These are phyloP conservation scores for Lophura nycthemera DNA, from an alignment of 2,113 vertebrate genomes.

Conservation along the genomic window DNA sequence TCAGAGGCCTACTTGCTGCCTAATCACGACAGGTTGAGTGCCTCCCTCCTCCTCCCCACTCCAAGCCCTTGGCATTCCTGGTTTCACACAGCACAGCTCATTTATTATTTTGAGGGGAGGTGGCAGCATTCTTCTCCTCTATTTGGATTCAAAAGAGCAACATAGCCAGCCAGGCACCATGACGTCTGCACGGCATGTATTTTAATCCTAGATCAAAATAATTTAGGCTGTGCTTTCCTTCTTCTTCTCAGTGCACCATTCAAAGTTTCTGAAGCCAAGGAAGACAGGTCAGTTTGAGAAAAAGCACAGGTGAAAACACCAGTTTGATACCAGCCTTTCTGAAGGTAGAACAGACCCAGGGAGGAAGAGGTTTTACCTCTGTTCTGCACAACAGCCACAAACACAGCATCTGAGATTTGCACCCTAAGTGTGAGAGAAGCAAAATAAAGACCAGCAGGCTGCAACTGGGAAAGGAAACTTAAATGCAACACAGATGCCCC, in stretches of 20 bases:
- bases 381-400: not conserved
- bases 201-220: constrained; percentile 62
- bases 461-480: not conserved
- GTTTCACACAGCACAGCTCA: not conserved
- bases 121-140: constrained; percentile 69
- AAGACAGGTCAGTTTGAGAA: not conserved
- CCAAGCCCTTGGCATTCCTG: not conserved
- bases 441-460: not conserved
- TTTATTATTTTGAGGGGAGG: constrained; percentile 47
- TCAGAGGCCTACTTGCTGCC: not conserved
- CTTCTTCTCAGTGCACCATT: constrained; percentile 20
- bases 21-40: not conserved
- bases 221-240: constrained; percentile 12
- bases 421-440: rapidly evolving
- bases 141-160: constrained; percentile 51
- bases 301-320: not conserved
- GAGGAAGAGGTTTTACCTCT: not conserved
- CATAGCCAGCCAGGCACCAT: constrained; percentile 45
- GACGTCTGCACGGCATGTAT: constrained; percentile 15
- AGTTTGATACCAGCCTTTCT: constrained; percentile 9
- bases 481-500: not conserved
- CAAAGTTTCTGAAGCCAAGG: constrained; percentile 8
- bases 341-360: not conserved
- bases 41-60: not conserved
- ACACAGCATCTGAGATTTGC: not conserved